Base-by-base conservation (phyloP, 1,140 invertebrate species). In the Vanessa tameamea region DNA sequence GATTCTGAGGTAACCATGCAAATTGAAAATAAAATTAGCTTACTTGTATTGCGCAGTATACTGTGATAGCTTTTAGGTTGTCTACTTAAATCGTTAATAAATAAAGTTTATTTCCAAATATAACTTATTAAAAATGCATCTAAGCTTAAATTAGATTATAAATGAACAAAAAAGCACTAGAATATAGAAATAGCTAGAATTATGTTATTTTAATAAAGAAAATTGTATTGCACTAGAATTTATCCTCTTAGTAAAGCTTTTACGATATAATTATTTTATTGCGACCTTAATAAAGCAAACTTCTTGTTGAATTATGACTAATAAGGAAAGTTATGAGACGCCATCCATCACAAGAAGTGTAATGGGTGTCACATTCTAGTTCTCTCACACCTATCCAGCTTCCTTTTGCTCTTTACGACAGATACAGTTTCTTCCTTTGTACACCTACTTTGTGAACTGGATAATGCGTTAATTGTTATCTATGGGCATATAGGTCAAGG, bases 321-420 rank as follows among this genome's bases (percentile, higher is more conserved):
- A 75, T 75, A 75, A 65, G 73, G 73, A 48, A 75, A 75, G 73
- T 59, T 65, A 75, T 75, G 73, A 57, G 65, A 61, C 57, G 14
- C 61, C 67, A 70, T 75, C 61, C 51, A 64, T 65, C 73, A 69
- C 13, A 43, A 64, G 70, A 65, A 31, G 68, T 59, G 31, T 64
- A 72, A 72, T 65, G 47, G 57, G 31, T 53, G 69, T 71, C 69
- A 64, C 61, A 71, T 53, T 50, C 47, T 64, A 64, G 66, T 47
- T 69, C 66, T 64, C 26, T 64, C 47, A 64, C 69, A 64, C 69
- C 69, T 71, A 64, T 59, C 51, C 47, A 64, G 51, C 57, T 43
- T 64, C 69, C 69, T 64, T 61, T 69, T 47, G 14, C 31, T 43
- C 37, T 11, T 65, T 31, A 13, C 23, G 48, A 67, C 11, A 7